These are phyloP conservation scores for Esox lucius DNA, from an alignment of 2,797 vertebrate genomes.

Conservation along the genomic window DNA sequence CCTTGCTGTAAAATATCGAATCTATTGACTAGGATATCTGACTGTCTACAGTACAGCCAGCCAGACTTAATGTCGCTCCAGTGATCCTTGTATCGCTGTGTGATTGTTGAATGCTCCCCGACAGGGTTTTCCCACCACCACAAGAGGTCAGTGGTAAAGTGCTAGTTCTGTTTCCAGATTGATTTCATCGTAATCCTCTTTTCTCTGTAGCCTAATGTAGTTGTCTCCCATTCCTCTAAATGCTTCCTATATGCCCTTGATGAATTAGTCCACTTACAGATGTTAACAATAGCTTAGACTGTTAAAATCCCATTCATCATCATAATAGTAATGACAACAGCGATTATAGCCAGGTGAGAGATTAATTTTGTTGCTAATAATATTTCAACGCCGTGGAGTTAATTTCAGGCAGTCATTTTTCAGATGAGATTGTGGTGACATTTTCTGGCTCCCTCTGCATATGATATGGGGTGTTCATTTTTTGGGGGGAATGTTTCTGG, in stretches of 20 bases:
- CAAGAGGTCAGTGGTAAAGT: slow-evolving; percentile 49
- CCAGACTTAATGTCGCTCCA: neutral
- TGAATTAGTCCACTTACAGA: slow-evolving; percentile 55
- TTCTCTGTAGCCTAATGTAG: slow-evolving; percentile 12
- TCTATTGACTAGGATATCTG: no score
- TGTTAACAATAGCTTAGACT: slow-evolving; percentile 62
- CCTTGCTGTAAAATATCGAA: no score
- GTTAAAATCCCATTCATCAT: slow-evolving; percentile 66
- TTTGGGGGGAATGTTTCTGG: slow-evolving; percentile 37
- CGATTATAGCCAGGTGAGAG: slow-evolving; percentile 56
- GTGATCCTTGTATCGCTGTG: neutral
- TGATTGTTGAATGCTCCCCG: neutral
- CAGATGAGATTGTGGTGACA: slow-evolving; percentile 33
- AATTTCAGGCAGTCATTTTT: slow-evolving; percentile 59
- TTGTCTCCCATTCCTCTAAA: slow-evolving; percentile 20
- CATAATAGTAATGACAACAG: slow-evolving; percentile 60
- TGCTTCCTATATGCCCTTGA: slow-evolving; percentile 55
- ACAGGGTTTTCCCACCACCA: slow-evolving; percentile 16
- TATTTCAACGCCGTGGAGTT: slow-evolving; percentile 52
- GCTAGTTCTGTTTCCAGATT: slow-evolving; percentile 8
- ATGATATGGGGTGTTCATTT: slow-evolving; percentile 42
- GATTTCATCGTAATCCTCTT: slow-evolving; percentile 25
- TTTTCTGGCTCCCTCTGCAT: slow-evolving; percentile 51
- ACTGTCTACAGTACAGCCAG: no score
- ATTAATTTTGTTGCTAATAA: slow-evolving; percentile 64